Percentiles rank a stretch among this genome's conserved stretches.
phyloP scores from a whole-genome alignment of 2,797 vertebrate species.

The Atherinosoma microstoma region DNA sequence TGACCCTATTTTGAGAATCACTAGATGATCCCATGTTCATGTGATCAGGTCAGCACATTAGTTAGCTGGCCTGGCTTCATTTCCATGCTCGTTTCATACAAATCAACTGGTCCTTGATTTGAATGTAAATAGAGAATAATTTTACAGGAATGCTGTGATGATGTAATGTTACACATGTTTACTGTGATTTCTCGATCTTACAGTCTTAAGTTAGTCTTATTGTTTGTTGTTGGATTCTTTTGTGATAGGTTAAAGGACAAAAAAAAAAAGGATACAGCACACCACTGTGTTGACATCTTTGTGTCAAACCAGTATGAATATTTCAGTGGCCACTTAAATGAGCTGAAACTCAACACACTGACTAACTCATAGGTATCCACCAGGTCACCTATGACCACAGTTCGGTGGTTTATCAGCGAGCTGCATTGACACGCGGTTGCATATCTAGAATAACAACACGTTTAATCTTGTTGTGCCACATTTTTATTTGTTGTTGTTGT shows the following conservation, averaged over 20 bases:
- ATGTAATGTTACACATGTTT: not conserved
- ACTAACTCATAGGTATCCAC: not conserved
- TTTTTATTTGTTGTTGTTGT: not conserved
- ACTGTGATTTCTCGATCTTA: not conserved
- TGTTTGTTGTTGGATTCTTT: not conserved
- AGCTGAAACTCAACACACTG: conserved; percentile 36
- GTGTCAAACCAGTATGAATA: conserved; percentile 31
- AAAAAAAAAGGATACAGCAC: no score
- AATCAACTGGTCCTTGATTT: not conserved
- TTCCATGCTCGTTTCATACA: not conserved
- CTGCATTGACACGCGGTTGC: not conserved
- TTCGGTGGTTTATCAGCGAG: not conserved
- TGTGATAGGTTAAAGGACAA: not conserved
- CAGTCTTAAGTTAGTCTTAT: not conserved
- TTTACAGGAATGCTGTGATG: not conserved
- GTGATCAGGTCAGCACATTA: not conserved
- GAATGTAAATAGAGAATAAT: not conserved
- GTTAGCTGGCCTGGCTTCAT: not conserved
- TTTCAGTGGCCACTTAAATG: conserved; percentile 21
- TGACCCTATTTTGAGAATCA: conserved; percentile 4
- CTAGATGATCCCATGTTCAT: not conserved
- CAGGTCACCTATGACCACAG: not conserved
- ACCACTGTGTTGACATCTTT: no score
- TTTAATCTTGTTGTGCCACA: not conserved
- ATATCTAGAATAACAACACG: not conserved